Percentiles rank a stretch among this genome's conserved stretches.
These are phyloP conservation scores for Anoplophora glabripennis DNA, from an alignment of 1,140 invertebrate species.

Conservation along the genomic window DNA sequence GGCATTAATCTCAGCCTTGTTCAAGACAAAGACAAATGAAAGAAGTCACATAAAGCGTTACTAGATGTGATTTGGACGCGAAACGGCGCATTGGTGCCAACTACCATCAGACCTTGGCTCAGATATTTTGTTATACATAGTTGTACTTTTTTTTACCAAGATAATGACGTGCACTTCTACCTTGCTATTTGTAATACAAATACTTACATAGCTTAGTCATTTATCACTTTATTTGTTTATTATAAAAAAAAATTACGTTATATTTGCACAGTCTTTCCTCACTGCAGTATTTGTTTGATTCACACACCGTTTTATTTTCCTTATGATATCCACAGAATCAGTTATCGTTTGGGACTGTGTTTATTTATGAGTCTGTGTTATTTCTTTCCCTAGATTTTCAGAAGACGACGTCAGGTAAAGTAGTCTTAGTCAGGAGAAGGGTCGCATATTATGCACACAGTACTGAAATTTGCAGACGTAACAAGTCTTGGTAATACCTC, in stretches of 20 bases:
- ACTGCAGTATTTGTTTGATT: neutral
- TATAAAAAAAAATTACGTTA: neutral
- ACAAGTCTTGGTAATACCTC: constrained; percentile 11
- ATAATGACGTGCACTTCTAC: no score
- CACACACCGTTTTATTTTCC: neutral
- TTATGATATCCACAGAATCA: neutral
- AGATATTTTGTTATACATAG: no score
- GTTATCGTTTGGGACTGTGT: neutral
- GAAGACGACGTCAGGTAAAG: constrained; percentile 39
- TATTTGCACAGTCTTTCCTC: neutral
- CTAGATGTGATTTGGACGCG: no score
- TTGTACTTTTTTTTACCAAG: no score
- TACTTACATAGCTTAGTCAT: no score
- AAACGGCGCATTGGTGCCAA: no score
- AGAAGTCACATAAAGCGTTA: no score
- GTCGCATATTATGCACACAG: constrained; percentile 7
- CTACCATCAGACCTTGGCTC: no score
- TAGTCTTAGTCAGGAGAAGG: constrained; percentile 17
- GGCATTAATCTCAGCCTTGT: neutral
- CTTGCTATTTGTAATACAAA: no score
- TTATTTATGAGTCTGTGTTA: constrained; percentile 20
- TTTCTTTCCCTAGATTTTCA: constrained; percentile 41
- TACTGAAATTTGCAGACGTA: constrained; percentile 5
- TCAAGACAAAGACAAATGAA: neutral
- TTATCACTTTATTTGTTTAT: neutral